These are phyloP conservation scores for Agrochola lychnidis DNA, from an alignment of 2,888 invertebrate species.

Conservation along the genomic window DNA sequence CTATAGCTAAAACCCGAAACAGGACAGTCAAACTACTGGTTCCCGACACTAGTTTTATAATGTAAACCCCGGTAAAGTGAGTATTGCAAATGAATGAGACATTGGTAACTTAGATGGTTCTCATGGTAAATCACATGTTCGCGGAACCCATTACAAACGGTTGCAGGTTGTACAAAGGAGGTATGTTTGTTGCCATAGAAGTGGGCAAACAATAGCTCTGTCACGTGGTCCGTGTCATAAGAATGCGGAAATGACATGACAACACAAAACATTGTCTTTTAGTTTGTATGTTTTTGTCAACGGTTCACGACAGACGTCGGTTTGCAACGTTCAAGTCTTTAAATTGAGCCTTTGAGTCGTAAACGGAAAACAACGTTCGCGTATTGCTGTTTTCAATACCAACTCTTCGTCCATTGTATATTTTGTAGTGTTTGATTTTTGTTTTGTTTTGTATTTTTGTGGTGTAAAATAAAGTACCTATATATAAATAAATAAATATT, in stretches of 20 bases:
- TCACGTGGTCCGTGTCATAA: conserved; percentile 53
- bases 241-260: conserved; percentile 57
- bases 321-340: conserved; percentile 27
- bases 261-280: conserved; percentile 41
- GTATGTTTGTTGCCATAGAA: conserved; percentile 38
- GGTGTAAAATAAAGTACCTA: no score
- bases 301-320: conserved; percentile 23
- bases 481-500: no score
- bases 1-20: no score
- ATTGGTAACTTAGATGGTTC: conserved; percentile 9
- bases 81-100: conserved; percentile 34
- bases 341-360: conserved; percentile 17
- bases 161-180: conserved; percentile 36
- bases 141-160: conserved; percentile 42
- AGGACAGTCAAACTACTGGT: no score
- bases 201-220: conserved; percentile 50
- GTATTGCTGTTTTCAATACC: not conserved
- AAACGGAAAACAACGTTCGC: conserved; percentile 17
- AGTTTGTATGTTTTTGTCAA: conserved; percentile 34
- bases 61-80: not conserved
- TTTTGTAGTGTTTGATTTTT: no score
- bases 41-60: no score
- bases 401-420: no score
- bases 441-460: no score
- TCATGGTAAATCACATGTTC: conserved; percentile 55